Evolutionary conservation across 1,140 invertebrate genomes (phyloP).

Genomic region (Psix sp.): DNA sequence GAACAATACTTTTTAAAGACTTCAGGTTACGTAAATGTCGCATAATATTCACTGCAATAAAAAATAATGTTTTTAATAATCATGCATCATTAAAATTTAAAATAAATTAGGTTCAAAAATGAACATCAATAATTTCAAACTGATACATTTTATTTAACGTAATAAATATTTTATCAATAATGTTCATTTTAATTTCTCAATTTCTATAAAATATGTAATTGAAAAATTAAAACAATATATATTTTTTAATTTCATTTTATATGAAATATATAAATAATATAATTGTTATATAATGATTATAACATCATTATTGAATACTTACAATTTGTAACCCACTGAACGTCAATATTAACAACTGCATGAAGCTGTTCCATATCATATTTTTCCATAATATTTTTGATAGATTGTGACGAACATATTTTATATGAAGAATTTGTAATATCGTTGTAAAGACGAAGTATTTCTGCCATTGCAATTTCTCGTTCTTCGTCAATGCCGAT

Average conservation of each 20-base stretch:
- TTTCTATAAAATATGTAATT: no score
- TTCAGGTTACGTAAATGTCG: constrained; percentile 15
- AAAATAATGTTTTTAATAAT: not conserved
- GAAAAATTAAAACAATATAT: no score
- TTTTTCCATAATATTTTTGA: constrained; percentile 4
- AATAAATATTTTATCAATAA: no score
- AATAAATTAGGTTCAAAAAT: no score
- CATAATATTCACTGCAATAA: constrained; percentile 20
- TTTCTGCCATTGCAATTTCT: constrained; percentile 4
- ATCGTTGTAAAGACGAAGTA: constrained; percentile 8
- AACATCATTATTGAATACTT: no score
- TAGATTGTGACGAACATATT: not conserved
- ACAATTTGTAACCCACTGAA: constrained; percentile 27
- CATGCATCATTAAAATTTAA: no score
- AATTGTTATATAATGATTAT: no score
- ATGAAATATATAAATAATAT: no score
- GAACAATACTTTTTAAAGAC: constrained; percentile 16
- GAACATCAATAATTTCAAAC: no score
- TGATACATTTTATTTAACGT: no score
- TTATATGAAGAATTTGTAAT: constrained; percentile 14
- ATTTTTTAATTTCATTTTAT: no score
- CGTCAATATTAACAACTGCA: constrained; percentile 26
- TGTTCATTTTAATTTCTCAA: no score
- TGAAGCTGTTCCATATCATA: constrained; percentile 10
- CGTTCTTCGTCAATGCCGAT: not conserved